Base-by-base conservation (phyloP, 2,888 invertebrate species). In the Agonum fuliginosum region DNA sequence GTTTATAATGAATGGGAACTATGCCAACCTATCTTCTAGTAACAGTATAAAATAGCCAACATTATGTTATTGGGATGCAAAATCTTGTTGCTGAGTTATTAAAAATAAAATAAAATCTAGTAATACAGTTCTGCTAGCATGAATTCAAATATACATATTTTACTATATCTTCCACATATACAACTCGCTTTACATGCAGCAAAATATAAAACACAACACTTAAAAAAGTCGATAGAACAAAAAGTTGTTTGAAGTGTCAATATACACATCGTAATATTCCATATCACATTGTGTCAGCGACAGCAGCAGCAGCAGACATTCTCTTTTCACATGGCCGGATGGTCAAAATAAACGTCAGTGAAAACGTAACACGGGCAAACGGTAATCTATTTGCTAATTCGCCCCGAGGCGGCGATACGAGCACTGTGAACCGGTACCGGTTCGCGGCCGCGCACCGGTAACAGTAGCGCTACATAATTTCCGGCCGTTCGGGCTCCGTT, bases 311-410 rank as follows among this genome's bases (percentile, higher is more conserved):
- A 37, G 37, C 37, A 37, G 37, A 37, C 37, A 37, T 37, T 37
- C 37, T 6, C 37, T 10, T 12, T 37, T 12, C 37, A 37, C n/a
- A 37, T 17, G 17, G 17, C 48, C 8, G 4, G 17, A 48, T 48
- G 48, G 48, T 48, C 48, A 19, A 20, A 48, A 48, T 48, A 48
- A 48, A 48, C 48, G 48, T 48, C 48, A 48, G 14, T 48, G 48
- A 12, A 48, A 48, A 48, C 48, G 20, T 48, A 48, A 54, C 54
- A 54, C 22, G 6, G 54, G 67, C 67, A 54, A 72, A 58, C 72
- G 58, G 72, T 72, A 72, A 72, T 72, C 72, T 72, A 72, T 72
- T 72, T 72, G 72, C 72, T 72, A 72, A 72, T 72, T 72, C 72
- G 72, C 72, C 72, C 54, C 72, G 20, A 24, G 72, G 43, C 54